phyloP scores from a whole-genome alignment of 1,140 invertebrate species.

The Anadara kagoshimensis region DNA sequence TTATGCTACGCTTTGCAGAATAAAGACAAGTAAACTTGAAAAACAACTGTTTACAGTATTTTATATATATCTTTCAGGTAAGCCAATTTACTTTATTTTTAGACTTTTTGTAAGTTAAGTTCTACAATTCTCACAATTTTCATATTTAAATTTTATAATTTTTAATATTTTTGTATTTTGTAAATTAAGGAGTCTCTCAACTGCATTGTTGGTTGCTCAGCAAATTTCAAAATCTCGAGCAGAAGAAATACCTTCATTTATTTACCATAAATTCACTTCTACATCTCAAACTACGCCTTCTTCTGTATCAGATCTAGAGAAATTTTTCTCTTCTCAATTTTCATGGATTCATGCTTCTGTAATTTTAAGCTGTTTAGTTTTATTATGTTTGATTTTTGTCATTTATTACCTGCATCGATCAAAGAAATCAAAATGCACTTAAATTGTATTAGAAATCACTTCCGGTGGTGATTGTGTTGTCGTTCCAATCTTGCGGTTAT shows the following conservation, averaged over 20 bases:
- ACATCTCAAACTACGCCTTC: neutral
- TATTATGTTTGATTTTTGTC: slow-evolving; percentile 10
- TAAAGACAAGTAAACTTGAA: too few relatives aligned
- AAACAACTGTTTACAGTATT: too few relatives aligned
- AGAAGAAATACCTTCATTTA: neutral
- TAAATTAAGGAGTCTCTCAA: slow-evolving; percentile 26
- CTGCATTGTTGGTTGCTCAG: slow-evolving; percentile 2
- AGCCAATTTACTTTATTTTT: too few relatives aligned
- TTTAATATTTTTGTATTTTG: slow-evolving; percentile 16
- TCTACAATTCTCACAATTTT: too few relatives aligned
- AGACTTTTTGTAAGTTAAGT: too few relatives aligned
- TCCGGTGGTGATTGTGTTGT: slow-evolving; percentile 21
- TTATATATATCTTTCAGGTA: too few relatives aligned
- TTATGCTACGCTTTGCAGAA: too few relatives aligned
- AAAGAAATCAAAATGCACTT: slow-evolving; percentile 1
- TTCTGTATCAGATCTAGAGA: neutral
- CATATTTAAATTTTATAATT: too few relatives aligned
- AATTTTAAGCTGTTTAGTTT: neutral
- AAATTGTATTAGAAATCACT: slow-evolving; percentile 13
- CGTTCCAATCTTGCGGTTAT: slow-evolving; percentile 9
- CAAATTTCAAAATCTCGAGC: neutral
- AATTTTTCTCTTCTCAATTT: neutral
- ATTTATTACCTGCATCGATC: slow-evolving; percentile 6
- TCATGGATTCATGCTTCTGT: neutral
- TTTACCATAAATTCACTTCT: neutral